Conservation (phyloP, 1,140 invertebrate species). For the Amphibalanus amphitrite region DNA sequence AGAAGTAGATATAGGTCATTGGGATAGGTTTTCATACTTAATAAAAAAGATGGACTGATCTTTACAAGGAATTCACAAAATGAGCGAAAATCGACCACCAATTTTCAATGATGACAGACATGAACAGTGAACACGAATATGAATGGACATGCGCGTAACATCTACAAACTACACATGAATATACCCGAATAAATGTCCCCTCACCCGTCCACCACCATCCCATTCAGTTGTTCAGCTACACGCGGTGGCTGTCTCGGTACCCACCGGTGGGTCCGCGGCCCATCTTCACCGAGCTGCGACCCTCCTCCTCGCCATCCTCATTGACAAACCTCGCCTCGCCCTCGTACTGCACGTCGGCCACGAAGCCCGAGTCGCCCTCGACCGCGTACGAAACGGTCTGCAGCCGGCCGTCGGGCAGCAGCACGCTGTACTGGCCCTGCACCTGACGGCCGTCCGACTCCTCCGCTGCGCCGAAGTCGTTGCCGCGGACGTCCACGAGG, state of each 20-base stretch:
- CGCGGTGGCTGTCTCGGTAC: not conserved
- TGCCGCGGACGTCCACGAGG: not conserved
- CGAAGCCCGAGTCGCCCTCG: slow-evolving; percentile 3
- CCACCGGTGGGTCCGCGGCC: not conserved
- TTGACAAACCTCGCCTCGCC: not conserved
- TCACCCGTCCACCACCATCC: no score
- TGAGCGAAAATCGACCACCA: no score
- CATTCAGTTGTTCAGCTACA: no score
- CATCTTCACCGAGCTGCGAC: not conserved
- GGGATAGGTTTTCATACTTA: no score
- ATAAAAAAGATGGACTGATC: no score
- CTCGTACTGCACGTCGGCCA: slow-evolving; percentile 4
- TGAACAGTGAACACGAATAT: no score
- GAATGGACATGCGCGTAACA: no score
- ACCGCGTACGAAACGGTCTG: slow-evolving; percentile 9
- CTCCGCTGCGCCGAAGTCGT: slow-evolving; percentile 4
- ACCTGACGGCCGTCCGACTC: slow-evolving; percentile 7
- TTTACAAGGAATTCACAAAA: no score
- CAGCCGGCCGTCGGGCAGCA: slow-evolving; percentile 11
- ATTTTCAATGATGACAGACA: no score
- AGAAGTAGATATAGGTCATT: no score
- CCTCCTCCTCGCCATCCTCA: not conserved
- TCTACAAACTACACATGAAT: no score
- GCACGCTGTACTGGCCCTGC: slow-evolving; percentile 11
- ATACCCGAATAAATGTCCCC: no score